Percentiles rank a stretch among this genome's conserved stretches.
These are phyloP conservation scores for Tenthredo notha DNA, from an alignment of 2,888 invertebrate genomes.

Conservation along the genomic window DNA sequence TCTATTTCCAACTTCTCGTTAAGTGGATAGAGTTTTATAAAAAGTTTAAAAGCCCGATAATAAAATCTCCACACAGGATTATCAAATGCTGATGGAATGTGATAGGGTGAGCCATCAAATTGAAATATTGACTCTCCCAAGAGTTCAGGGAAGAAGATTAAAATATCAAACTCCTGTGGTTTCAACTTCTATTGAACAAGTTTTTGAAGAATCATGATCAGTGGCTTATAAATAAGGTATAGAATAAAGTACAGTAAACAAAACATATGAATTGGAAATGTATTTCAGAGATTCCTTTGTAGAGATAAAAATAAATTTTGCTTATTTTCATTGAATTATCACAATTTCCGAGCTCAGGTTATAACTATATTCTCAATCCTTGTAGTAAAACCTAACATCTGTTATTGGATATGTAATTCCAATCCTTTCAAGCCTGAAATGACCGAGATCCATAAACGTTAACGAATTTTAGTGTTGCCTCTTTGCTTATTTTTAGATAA, in stretches of 20 bases:
- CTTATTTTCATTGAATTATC: neutral
- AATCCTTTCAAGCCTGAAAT: neutral
- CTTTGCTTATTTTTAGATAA: neutral
- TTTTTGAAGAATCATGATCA: constrained; percentile 6
- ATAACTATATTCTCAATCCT: neutral
- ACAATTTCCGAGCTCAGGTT: neutral
- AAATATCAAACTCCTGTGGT: neutral
- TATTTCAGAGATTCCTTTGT: neutral
- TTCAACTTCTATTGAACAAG: neutral
- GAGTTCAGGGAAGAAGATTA: neutral
- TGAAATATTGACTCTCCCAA: neutral
- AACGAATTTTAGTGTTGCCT: neutral
- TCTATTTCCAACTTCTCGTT: constrained; percentile 29
- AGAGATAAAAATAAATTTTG: neutral
- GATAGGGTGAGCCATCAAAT: neutral
- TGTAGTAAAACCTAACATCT: neutral
- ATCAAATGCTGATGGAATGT: neutral
- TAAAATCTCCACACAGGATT: neutral
- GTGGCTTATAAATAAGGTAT: neutral
- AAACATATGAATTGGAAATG: neutral
- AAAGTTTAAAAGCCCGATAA: neutral
- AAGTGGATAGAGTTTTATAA: neutral
- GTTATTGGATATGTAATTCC: neutral
- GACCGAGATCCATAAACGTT: neutral
- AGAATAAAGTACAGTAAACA: neutral